Conservation (phyloP, 1,140 invertebrate genomes). For the Aphidius gifuensis region DNA sequence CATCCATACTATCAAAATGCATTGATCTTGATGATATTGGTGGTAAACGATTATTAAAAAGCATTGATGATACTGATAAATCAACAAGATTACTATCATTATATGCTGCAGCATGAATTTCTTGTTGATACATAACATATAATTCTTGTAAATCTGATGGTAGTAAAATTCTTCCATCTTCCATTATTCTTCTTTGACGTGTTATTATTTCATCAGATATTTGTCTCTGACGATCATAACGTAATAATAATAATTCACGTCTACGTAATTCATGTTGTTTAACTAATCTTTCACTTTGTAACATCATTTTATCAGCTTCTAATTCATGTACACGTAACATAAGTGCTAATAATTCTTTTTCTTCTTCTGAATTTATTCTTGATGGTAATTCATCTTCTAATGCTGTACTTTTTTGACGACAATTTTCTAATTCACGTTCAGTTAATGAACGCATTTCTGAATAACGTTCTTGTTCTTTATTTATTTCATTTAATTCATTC, state of each 20-base stretch:
- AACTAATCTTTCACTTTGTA: slow-evolving; percentile 81
- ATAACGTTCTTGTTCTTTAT: slow-evolving; percentile 80
- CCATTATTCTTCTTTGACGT: slow-evolving; percentile 79
- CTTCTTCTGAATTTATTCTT: slow-evolving; percentile 79
- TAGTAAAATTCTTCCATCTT: slow-evolving; percentile 67
- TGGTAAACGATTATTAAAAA: slow-evolving; percentile 38
- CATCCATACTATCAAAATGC: slow-evolving; percentile 38
- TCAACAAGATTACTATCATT: slow-evolving; percentile 55
- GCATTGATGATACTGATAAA: slow-evolving; percentile 34
- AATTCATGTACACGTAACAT: slow-evolving; percentile 86
- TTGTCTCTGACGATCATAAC: slow-evolving; percentile 79
- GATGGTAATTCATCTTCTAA: slow-evolving; percentile 83
- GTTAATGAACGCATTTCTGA: slow-evolving; percentile 70
- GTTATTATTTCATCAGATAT: slow-evolving; percentile 91
- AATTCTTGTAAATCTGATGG: slow-evolving; percentile 79
- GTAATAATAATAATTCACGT: slow-evolving; percentile 76
- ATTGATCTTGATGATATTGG: slow-evolving; percentile 42
- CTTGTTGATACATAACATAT: slow-evolving; percentile 82
- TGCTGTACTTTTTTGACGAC: slow-evolving; percentile 68
- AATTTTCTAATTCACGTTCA: slow-evolving; percentile 75
- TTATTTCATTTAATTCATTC: slow-evolving; percentile 78
- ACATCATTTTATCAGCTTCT: slow-evolving; percentile 87
- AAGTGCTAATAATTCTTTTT: slow-evolving; percentile 78
- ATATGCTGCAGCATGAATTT: slow-evolving; percentile 74
- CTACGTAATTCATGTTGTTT: slow-evolving; percentile 81